Evolutionary conservation across 2,113 vertebrate genomes (phyloP).

Genomic region (Willisornis vidua): DNA sequence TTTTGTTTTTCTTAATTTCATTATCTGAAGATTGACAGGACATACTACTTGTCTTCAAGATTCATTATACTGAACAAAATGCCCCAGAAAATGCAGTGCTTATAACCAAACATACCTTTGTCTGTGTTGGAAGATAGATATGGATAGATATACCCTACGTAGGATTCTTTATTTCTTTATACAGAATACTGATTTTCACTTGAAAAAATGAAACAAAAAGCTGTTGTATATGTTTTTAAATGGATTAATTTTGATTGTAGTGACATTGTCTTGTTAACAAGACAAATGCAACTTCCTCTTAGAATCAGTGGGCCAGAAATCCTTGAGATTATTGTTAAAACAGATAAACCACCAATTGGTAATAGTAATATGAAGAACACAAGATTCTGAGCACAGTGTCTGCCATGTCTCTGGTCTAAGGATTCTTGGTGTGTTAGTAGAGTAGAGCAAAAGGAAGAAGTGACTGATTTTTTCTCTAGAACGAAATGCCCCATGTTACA

Average conservation of each 20-base stretch:
- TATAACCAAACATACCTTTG: background rate
- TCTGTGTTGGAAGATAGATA: background rate
- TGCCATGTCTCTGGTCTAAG: background rate
- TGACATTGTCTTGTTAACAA: background rate
- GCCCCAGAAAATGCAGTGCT: background rate
- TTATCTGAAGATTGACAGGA: background rate
- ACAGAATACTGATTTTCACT: background rate
- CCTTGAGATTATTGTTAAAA: background rate
- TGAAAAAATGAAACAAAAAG: background rate
- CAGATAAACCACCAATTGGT: background rate
- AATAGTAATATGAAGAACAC: background rate
- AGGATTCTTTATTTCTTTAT: background rate
- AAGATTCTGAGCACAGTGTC: background rate
- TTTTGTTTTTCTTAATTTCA: background rate
- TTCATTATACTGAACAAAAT: background rate
- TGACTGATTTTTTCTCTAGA: background rate
- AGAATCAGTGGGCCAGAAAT: background rate
- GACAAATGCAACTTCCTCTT: background rate
- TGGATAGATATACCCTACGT: background rate
- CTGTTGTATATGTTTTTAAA: background rate
- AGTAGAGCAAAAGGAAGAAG: background rate
- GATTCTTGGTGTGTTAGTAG: background rate
- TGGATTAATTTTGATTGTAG: background rate
- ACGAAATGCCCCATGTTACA: background rate
- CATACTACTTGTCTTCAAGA: background rate